Evolutionary conservation across 1,140 invertebrate genomes (phyloP), one percentile per base, ranked within the genome.

Genomic region (Cepaea nemoralis): DNA sequence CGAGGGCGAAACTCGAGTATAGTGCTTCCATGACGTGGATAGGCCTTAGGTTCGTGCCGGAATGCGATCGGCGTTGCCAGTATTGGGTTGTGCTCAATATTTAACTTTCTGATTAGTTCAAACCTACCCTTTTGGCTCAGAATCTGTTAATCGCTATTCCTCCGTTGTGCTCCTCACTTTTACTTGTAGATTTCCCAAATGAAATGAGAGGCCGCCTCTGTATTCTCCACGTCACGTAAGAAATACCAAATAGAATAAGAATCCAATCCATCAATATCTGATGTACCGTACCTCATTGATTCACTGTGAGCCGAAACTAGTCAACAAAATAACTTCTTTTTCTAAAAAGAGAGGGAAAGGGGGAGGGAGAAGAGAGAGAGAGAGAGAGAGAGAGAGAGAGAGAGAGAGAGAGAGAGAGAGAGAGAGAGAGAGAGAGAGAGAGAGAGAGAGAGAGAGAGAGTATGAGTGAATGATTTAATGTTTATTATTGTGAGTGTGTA

Each of bases 381-480:
- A 50, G 42, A 45, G 42, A 45, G 42, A 45, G 42, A 45, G 42
- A 45, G 42, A 45, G 42, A 16, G 42, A 45, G 75, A 24, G 55
- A 59, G 33, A 55, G 42, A 77, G 45, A 16, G 55, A 35, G 33
- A 55, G 75, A 50, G 55, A 35, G 75, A 77, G 42, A 14, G 39
- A 78, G 24, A 63, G 37, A 67, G 16, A 78, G 50, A 66, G 63
- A 67, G 76, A 78, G 31, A 19, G n/a, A 40, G 71, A 74, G 71
- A 42, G n/a, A 74, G 48, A 50, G 2, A 35, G 35, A 78, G 63
- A 48, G 39, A 78, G n/a, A 78, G 59, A 78, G 55, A 78, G 50
- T 67, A 8, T 16, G 55, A 37, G 8, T 31, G 77, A 66, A 24
- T 33, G 59, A 78, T 33, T 31, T 33, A 40, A 22, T 24, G 24